Evolutionary conservation across 2,888 invertebrate species (phyloP).

Genomic region (Drosophila suboccidentalis): DNA sequence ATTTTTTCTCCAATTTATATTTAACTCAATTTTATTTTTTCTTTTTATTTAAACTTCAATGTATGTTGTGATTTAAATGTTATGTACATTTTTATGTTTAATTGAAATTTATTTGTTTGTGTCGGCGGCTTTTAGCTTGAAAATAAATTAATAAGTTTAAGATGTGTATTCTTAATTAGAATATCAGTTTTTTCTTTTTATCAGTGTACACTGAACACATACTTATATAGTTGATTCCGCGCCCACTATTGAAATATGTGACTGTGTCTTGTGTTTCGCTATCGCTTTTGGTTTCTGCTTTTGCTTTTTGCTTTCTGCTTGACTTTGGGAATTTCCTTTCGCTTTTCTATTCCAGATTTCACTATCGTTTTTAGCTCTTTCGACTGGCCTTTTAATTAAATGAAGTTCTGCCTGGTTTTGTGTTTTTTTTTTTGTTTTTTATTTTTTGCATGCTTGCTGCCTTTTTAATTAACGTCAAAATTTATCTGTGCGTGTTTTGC

Average conservation of each 20-base stretch:
- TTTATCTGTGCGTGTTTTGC: slow-evolving; percentile 67
- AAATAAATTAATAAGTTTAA: neutral
- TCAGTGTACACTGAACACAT: slow-evolving; percentile 9
- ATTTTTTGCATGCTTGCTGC: slow-evolving; percentile 1
- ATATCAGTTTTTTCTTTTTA: neutral
- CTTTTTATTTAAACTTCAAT: no score
- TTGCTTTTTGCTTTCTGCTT: slow-evolving; percentile 34
- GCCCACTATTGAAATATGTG: slow-evolving; percentile 77
- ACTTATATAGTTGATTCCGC: slow-evolving; percentile 40
- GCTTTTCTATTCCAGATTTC: slow-evolving; percentile 52
- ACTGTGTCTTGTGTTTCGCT: slow-evolving; percentile 39
- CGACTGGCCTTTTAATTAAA: slow-evolving; percentile 61
- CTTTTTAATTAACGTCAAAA: slow-evolving; percentile 73
- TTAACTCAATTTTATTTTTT: no score
- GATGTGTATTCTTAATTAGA: neutral
- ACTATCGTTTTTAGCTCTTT: slow-evolving; percentile 39
- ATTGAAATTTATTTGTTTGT: no score
- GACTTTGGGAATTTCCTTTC: slow-evolving; percentile 24
- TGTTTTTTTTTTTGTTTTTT: neutral
- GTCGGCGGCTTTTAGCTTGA: no score
- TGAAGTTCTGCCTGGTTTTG: slow-evolving; percentile 45
- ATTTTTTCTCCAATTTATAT: no score
- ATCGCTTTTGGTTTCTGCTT: slow-evolving; percentile 30
- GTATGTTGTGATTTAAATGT: no score
- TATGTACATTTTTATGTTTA: no score